Conservation (phyloP, 2,113 vertebrate genomes). For the Mastomys natalensis region DNA sequence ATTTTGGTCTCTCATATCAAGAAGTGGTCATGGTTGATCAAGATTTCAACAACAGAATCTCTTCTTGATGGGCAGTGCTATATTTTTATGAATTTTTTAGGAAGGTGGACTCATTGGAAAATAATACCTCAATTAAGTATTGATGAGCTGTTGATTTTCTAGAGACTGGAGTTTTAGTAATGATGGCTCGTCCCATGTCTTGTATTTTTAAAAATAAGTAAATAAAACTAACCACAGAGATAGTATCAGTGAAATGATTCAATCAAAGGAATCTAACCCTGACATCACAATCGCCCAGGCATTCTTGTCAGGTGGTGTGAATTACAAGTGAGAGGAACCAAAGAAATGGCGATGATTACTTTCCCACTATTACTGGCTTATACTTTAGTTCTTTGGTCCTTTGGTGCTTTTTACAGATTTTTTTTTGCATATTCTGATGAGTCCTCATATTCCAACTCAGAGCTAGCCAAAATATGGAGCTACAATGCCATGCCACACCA, state of each 20-base stretch:
- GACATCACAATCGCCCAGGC: constrained; percentile 14
- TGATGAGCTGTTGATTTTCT: constrained; percentile 71
- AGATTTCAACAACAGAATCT: background rate
- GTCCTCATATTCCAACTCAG: background rate
- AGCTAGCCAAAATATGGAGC: background rate
- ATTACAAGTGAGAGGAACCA: constrained; percentile 49
- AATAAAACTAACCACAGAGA: constrained; percentile 57
- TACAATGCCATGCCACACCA: background rate
- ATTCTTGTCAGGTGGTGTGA: constrained; percentile 29
- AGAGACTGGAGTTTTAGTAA: constrained; percentile 65
- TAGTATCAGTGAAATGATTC: constrained; percentile 42
- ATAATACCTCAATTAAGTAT: constrained; percentile 74
- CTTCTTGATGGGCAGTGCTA: background rate
- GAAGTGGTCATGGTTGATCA: background rate
- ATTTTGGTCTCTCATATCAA: background rate
- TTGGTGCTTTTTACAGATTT: background rate
- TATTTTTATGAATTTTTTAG: constrained; percentile 15
- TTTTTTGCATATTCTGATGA: constrained; percentile 13
- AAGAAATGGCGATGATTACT: background rate
- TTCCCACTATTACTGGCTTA: background rate
- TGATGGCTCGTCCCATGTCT: constrained; percentile 67
- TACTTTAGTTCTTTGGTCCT: background rate
- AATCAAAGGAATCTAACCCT: constrained; percentile 60
- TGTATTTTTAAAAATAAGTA: constrained; percentile 72
- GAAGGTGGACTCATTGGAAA: constrained; percentile 69